A percentile compares a stretch with the other conserved stretches of the same genome.
These are phyloP conservation scores for Dascillus cervinus DNA, from an alignment of 2,888 invertebrate genomes.

Conservation along the genomic window DNA sequence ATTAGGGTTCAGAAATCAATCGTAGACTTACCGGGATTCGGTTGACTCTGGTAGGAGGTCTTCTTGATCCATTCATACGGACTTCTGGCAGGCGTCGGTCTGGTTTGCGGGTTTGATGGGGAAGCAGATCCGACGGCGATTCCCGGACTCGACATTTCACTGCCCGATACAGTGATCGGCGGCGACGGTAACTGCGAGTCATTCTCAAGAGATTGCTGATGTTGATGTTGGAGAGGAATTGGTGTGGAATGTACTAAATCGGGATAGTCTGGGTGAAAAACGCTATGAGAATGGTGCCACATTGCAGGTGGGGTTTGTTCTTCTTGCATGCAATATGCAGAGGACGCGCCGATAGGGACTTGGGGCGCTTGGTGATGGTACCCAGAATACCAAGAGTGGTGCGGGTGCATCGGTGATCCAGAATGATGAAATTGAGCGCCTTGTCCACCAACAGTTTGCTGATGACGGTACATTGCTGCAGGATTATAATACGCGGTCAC, in stretches of 20 bases:
- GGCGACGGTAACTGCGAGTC: constrained; percentile 47
- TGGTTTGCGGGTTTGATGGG: constrained; percentile 42
- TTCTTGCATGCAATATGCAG: constrained; percentile 36
- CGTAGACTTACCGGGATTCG: constrained; percentile 77
- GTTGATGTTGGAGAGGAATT: constrained; percentile 43
- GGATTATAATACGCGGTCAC: constrained; percentile 73
- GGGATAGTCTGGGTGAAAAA: constrained; percentile 44
- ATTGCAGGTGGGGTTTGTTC: constrained; percentile 43
- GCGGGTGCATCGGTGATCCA: constrained; percentile 20
- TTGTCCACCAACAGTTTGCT: constrained; percentile 42
- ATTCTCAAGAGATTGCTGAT: constrained; percentile 32
- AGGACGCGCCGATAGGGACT: constrained; percentile 19
- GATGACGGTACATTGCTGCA: constrained; percentile 40
- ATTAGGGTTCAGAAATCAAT: too few species aligned
- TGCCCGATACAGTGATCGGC: constrained; percentile 51
- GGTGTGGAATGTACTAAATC: constrained; percentile 41
- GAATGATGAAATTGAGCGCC: constrained; percentile 45
- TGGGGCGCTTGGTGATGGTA: constrained; percentile 42
- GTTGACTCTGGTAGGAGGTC: constrained; percentile 75
- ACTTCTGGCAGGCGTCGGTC: constrained; percentile 67
- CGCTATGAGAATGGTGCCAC: constrained; percentile 42
- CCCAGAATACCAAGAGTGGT: constrained; percentile 44
- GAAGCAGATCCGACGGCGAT: constrained; percentile 34
- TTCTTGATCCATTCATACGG: constrained; percentile 93
- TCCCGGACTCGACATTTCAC: constrained; percentile 55